Conservation (phyloP, 2,888 invertebrate genomes). For the Ormyrus thymus region DNA sequence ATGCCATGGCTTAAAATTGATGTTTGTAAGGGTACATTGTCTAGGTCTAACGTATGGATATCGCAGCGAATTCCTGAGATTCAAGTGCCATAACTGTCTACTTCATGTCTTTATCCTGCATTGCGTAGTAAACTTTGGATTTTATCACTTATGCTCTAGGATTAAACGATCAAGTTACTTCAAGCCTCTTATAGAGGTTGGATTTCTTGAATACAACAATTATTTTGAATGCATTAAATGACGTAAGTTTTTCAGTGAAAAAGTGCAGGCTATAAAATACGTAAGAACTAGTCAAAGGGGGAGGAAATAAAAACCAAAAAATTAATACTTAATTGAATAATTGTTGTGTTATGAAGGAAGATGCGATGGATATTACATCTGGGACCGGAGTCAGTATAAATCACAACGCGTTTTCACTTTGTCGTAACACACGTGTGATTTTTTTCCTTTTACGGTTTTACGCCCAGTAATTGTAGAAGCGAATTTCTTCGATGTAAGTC, state of each 20-base stretch:
- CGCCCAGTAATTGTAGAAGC: background rate
- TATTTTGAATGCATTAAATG: background rate
- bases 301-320: too few species aligned
- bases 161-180: slow-evolving; percentile 4
- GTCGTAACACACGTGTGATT: slow-evolving; percentile 18
- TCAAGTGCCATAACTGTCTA: slow-evolving; percentile 25
- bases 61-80: background rate
- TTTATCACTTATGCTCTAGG: slow-evolving; percentile 8
- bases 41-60: background rate
- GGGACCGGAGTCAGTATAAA: slow-evolving; percentile 12
- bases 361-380: slow-evolving; percentile 6
- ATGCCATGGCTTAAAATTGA: slow-evolving; percentile 6
- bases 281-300: too few species aligned
- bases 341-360: background rate
- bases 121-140: background rate
- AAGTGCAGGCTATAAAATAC: background rate
- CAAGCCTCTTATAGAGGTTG: background rate
- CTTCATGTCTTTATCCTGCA: slow-evolving; percentile 6
- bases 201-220: background rate
- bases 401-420: slow-evolving; percentile 29
- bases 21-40: slow-evolving; percentile 32
- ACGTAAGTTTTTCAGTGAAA: background rate
- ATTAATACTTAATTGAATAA: background rate
- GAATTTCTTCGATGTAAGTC: background rate
- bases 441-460: slow-evolving; percentile 7